These are phyloP conservation scores for Pseudoatta argentina DNA, from an alignment of 1,140 invertebrate genomes.

Conservation along the genomic window DNA sequence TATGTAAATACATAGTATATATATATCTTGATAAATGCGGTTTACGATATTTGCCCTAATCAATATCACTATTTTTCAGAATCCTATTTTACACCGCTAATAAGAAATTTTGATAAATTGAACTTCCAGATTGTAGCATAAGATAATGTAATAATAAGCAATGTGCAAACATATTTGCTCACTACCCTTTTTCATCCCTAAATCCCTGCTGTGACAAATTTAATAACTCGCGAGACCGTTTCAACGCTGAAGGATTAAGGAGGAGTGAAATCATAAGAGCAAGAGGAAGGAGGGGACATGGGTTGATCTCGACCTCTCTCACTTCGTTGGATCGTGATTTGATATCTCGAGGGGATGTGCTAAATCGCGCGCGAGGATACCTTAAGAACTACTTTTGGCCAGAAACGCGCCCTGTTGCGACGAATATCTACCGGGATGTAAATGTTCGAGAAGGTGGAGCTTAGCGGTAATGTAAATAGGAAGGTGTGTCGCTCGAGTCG, in stretches of 20 bases:
- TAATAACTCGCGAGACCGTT: slow-evolving; percentile 25
- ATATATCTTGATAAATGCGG: not conserved
- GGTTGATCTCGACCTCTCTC: not conserved
- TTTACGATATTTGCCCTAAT: not conserved
- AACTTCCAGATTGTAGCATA: not conserved
- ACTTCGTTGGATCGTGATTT: slow-evolving; percentile 30
- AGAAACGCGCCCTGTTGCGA: slow-evolving; percentile 12
- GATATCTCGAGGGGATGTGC: not conserved
- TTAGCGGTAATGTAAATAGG: slow-evolving; percentile 23
- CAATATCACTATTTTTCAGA: not conserved
- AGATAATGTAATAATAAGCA: not conserved
- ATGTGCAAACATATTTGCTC: not conserved
- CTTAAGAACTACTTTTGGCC: slow-evolving; percentile 45
- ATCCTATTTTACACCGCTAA: not conserved
- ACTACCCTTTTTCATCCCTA: not conserved
- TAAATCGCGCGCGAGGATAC: slow-evolving; percentile 14
- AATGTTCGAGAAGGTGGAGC: slow-evolving; percentile 4
- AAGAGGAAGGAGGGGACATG: not conserved
- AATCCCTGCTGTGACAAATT: not conserved
- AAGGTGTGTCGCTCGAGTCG: slow-evolving; percentile 31
- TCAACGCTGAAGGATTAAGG: not conserved
- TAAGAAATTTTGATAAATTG: not conserved
- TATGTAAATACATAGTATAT: not conserved
- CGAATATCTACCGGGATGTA: not conserved
- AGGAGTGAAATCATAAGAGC: not conserved